Conservation (phyloP, 2,113 vertebrate genomes). For the Phalacrocorax brasilianus region DNA sequence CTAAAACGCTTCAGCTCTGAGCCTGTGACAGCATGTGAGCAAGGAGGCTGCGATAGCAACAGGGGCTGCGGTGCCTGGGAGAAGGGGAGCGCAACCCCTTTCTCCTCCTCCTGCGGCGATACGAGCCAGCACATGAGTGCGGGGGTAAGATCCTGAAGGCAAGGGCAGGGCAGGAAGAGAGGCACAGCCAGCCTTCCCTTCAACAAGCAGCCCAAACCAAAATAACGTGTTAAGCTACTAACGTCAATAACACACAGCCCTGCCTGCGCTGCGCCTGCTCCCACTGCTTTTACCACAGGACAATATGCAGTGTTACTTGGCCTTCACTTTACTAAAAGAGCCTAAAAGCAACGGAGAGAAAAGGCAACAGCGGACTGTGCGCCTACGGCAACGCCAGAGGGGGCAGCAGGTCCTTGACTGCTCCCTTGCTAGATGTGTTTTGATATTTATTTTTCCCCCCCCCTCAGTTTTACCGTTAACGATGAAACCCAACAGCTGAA, state of each 20-base stretch:
- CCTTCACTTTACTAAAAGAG: background rate
- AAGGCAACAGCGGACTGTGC: background rate
- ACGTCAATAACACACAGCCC: background rate
- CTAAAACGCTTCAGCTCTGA: too few species aligned
- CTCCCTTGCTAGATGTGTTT: background rate
- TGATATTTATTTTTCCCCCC: background rate
- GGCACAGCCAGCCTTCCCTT: too few species aligned
- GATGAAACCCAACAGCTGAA: too few species aligned
- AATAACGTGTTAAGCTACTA: too few species aligned
- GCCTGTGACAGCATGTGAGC: rapidly evolving
- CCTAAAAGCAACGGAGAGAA: background rate
- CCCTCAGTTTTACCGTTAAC: too few species aligned
- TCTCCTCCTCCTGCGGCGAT: too few species aligned
- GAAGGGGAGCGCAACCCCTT: too few species aligned
- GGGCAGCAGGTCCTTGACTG: background rate
- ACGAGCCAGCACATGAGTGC: background rate
- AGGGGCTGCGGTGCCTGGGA: too few species aligned
- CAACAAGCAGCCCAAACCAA: background rate
- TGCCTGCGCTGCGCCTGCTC: background rate
- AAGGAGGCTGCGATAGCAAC: background rate
- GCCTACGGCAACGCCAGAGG: rapidly evolving
- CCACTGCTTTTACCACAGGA: background rate
- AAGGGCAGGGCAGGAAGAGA: background rate
- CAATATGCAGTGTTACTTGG: background rate
- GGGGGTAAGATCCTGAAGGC: background rate